Percentiles rank a stretch among this genome's conserved stretches.
Conservation (phyloP, 1,140 invertebrate species). For the Parapsyche elsis region DNA sequence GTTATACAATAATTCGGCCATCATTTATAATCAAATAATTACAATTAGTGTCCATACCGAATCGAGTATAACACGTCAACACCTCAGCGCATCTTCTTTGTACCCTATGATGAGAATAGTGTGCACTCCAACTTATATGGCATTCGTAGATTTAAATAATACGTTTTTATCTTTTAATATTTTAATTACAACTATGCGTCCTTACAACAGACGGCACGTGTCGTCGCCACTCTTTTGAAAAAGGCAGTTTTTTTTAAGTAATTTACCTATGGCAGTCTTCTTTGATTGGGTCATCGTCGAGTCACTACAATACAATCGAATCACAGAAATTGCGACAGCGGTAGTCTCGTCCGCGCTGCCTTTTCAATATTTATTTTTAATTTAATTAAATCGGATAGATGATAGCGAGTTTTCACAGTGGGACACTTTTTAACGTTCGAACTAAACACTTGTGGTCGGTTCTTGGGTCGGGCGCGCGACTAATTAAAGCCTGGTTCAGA, state of each 20-base stretch:
- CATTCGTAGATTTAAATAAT: constrained; percentile 24
- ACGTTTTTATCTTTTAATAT: constrained; percentile 15
- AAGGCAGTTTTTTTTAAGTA: constrained; percentile 49
- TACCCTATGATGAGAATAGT: constrained; percentile 20
- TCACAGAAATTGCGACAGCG: constrained; percentile 16
- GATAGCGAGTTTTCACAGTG: constrained; percentile 21
- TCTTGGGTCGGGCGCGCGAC: background rate
- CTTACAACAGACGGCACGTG: constrained; percentile 14
- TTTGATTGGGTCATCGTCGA: constrained; percentile 35
- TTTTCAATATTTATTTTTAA: constrained; percentile 12
- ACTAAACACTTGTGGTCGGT: background rate
- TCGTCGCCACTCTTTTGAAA: constrained; percentile 23
- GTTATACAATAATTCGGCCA: constrained; percentile 7
- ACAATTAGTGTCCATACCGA: background rate
- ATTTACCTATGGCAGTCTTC: constrained; percentile 55
- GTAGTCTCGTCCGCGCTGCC: constrained; percentile 4
- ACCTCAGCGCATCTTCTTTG: background rate
- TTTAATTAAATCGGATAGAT: constrained; percentile 16
- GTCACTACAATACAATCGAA: constrained; percentile 44
- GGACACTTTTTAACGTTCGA: background rate
- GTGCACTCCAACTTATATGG: constrained; percentile 28
- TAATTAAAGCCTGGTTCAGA: constrained; percentile 71
- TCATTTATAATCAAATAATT: background rate
- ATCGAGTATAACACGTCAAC: background rate
- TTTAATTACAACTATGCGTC: constrained; percentile 21